Evolutionary conservation across 2,888 invertebrate genomes (phyloP).

Genomic region (Idaea aversata): DNA sequence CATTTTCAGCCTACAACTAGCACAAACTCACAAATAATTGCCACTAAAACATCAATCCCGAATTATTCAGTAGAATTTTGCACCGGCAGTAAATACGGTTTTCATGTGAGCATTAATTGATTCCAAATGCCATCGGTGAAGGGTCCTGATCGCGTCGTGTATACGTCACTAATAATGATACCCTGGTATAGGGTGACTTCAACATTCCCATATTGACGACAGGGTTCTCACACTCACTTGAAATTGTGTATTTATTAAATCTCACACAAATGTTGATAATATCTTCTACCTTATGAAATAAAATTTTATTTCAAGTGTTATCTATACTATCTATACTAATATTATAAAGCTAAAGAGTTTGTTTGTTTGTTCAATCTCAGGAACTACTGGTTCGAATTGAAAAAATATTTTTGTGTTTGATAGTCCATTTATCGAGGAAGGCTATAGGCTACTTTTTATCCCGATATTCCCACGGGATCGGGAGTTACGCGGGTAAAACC

Average conservation of each 20-base stretch:
- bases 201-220: slow-evolving; percentile 26
- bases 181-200: slow-evolving; percentile 32
- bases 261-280: no score
- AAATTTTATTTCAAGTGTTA: no score
- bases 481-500: no score
- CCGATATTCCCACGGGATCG: no score
- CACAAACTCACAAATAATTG: not conserved
- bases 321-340: no score
- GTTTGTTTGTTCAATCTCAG: no score
- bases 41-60: slow-evolving; percentile 2
- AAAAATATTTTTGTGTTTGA: no score
- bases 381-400: no score
- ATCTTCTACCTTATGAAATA: no score
- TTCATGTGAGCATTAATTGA: slow-evolving; percentile 40
- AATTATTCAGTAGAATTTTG: not conserved
- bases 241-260: not conserved
- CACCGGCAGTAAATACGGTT: slow-evolving; percentile 7
- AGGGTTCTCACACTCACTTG: slow-evolving; percentile 13
- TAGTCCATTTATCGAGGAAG: no score
- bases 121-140: slow-evolving; percentile 36
- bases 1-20: not conserved
- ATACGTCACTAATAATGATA: slow-evolving; percentile 47
- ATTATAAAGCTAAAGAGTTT: no score
- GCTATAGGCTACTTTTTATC: no score
- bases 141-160: slow-evolving; percentile 28